A percentile compares a stretch with the other conserved stretches of the same genome.
phyloP scores from a whole-genome alignment of 2,797 vertebrate species.

The Falco naumanni region DNA sequence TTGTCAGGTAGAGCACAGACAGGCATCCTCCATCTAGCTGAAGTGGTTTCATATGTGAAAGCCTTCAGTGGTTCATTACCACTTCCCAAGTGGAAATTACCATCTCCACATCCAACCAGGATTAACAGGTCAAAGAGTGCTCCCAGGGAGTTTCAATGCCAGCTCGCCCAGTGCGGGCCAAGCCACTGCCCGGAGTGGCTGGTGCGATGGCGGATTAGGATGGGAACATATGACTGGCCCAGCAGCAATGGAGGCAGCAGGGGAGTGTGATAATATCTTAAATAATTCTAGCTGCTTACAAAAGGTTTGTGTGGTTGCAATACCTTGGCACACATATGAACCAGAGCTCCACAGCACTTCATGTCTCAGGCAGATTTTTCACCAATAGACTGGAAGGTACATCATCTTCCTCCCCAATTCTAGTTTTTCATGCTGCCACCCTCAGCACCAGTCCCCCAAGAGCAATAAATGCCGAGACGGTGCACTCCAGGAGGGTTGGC shows the following conservation, averaged over 20 bases:
- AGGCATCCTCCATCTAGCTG: accelerated
- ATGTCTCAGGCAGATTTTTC: not conserved
- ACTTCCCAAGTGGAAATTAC: not conserved
- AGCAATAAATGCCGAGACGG: accelerated
- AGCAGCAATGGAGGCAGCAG: not conserved
- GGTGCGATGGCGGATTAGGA: too few relatives aligned
- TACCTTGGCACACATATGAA: accelerated
- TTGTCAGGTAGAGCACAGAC: not conserved
- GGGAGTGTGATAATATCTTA: not conserved
- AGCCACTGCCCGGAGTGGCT: accelerated
- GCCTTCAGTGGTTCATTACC: not conserved
- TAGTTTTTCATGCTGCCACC: accelerated
- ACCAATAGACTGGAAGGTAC: not conserved
- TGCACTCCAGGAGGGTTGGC: accelerated
- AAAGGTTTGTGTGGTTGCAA: accelerated
- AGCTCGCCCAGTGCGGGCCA: accelerated
- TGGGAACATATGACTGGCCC: not conserved
- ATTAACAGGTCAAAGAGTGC: not conserved
- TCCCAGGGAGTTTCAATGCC: not conserved
- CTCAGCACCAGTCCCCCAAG: not conserved
- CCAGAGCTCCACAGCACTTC: not conserved
- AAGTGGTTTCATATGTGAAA: not conserved
- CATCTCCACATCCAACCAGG: not conserved
- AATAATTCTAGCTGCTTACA: not conserved
- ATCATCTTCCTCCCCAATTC: not conserved